Conservation (phyloP, 2,113 vertebrate genomes). For the Pungitius pungitius region DNA sequence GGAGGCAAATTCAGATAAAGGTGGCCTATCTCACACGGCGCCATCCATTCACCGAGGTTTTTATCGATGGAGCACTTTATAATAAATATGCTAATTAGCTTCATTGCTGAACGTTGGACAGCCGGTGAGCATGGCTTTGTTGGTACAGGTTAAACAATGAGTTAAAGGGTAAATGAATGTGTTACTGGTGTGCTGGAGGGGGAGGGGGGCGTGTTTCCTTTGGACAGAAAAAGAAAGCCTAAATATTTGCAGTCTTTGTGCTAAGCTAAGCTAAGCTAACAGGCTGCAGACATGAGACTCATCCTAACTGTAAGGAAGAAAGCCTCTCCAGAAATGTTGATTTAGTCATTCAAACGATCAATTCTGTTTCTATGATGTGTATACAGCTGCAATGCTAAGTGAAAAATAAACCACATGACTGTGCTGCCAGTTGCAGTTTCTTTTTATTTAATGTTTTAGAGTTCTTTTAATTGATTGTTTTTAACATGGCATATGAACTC, state of each 20-base stretch:
- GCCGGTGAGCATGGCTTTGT: neutral
- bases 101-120: neutral
- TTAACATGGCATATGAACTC: neutral
- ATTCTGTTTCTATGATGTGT: neutral
- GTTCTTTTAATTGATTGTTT: neutral
- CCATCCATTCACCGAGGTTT: neutral
- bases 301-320: neutral
- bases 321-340: constrained; percentile 9
- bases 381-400: neutral
- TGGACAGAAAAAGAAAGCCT: neutral
- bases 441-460: constrained; percentile 14
- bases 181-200: neutral
- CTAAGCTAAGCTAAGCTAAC: constrained; percentile 7
- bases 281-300: too few species aligned
- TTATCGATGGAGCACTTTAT: neutral
- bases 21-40: neutral
- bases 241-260: neutral
- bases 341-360: neutral
- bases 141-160: neutral
- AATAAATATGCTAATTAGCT: neutral
- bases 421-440: neutral
- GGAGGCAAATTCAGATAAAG: neutral
- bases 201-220: neutral
- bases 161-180: neutral
- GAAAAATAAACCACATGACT: constrained; percentile 9